These are phyloP conservation scores for Talpa occidentalis DNA, from an alignment of 2,113 vertebrate species.

Conservation along the genomic window DNA sequence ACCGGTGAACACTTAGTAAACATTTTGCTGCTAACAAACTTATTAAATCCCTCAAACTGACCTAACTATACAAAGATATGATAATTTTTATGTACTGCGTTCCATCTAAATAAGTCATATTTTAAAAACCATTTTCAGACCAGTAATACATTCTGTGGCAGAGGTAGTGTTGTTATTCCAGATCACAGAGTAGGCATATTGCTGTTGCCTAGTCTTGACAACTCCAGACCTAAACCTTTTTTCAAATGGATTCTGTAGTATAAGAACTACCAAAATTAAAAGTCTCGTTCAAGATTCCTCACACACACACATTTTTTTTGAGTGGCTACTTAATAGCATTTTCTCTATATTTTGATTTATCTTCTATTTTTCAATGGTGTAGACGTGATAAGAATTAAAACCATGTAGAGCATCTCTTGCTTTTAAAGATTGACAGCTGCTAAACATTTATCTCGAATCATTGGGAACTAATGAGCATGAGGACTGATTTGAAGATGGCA, in stretches of 20 bases:
- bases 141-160: neutral
- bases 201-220: neutral
- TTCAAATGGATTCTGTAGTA: conserved; percentile 13
- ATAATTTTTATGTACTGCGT: neutral
- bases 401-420: neutral
- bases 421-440: neutral
- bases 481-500: neutral
- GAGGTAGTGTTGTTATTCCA: neutral
- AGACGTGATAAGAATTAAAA: neutral
- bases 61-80: neutral
- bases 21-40: neutral
- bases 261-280: neutral
- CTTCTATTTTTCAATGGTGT: neutral
- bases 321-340: neutral
- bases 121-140: conserved; percentile 13
- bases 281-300: neutral
- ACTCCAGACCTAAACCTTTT: conserved; percentile 49
- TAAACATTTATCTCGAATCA: conserved; percentile 27
- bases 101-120: neutral
- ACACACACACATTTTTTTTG: neutral
- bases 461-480: conserved; percentile 11
- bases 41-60: neutral
- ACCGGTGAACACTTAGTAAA: neutral
- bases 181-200: neutral
- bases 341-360: neutral